These are phyloP conservation scores for Ptiloglossa arizonensis DNA, from an alignment of 1,140 invertebrate genomes.

Conservation along the genomic window DNA sequence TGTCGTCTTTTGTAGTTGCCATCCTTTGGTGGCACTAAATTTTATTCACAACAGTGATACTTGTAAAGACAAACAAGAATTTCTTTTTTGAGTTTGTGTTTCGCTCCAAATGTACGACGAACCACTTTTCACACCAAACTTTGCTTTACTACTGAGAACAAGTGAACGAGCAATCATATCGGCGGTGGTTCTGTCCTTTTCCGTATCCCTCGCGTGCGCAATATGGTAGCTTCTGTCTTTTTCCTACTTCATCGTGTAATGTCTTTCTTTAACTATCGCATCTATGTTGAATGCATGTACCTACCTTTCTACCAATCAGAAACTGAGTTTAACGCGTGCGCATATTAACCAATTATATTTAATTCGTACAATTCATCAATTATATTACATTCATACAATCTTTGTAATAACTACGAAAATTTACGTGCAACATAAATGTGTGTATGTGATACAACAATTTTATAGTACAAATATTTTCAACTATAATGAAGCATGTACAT, in stretches of 20 bases:
- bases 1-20: constrained; percentile 74
- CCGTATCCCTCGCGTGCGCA: constrained; percentile 13
- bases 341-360: background rate
- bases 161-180: constrained; percentile 45
- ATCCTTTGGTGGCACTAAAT: constrained; percentile 38
- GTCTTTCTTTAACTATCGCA: constrained; percentile 12
- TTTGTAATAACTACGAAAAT: too few relatives aligned
- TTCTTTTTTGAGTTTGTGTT: constrained; percentile 38
- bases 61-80: constrained; percentile 33
- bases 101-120: constrained; percentile 31
- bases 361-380: too few relatives aligned
- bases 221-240: constrained; percentile 14
- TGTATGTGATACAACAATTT: too few relatives aligned
- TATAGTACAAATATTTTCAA: too few relatives aligned
- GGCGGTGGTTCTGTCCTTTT: constrained; percentile 34
- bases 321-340: background rate
- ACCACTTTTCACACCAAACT: constrained; percentile 49
- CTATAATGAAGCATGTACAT: too few relatives aligned
- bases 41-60: constrained; percentile 26
- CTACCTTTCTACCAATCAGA: constrained; percentile 11
- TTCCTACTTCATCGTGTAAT: background rate
- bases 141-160: constrained; percentile 59
- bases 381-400: too few relatives aligned
- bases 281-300: background rate
- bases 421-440: too few relatives aligned